Conservation (phyloP, 2,797 vertebrate genomes). For the Arnoldichthys spilopterus region DNA sequence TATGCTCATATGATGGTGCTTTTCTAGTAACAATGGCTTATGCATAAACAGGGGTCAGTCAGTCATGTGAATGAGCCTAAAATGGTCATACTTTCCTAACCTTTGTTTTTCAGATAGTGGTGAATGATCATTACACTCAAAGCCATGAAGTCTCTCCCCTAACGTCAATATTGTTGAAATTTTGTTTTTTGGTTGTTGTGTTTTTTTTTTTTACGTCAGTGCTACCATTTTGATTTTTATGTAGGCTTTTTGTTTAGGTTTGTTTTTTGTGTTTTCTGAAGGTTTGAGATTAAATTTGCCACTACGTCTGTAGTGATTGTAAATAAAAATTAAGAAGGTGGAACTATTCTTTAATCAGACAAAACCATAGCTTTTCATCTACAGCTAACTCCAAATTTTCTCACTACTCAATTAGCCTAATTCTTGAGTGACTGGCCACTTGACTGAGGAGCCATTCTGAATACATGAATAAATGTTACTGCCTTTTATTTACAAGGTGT, state of each 20-base stretch:
- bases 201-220: too few species aligned
- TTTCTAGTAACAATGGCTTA: conserved; percentile 14
- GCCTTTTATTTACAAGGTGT: neutral
- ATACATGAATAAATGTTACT: conserved; percentile 8
- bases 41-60: neutral
- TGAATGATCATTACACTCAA: neutral
- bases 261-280: neutral
- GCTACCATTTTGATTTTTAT: too few species aligned
- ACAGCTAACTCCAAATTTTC: neutral
- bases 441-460: neutral
- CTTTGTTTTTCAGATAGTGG: neutral
- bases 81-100: neutral
- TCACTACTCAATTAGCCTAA: neutral
- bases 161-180: neutral
- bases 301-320: neutral
- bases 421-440: neutral
- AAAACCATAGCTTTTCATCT: neutral
- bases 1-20: conserved; percentile 6
- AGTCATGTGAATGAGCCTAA: conserved; percentile 7
- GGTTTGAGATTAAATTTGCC: neutral
- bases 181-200: neutral
- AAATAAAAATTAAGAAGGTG: neutral
- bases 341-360: neutral
- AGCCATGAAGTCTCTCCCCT: neutral
- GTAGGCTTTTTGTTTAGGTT: neutral